phyloP scores from a whole-genome alignment of 2,888 invertebrate species.

The Dyspetes luteomarginatus region DNA sequence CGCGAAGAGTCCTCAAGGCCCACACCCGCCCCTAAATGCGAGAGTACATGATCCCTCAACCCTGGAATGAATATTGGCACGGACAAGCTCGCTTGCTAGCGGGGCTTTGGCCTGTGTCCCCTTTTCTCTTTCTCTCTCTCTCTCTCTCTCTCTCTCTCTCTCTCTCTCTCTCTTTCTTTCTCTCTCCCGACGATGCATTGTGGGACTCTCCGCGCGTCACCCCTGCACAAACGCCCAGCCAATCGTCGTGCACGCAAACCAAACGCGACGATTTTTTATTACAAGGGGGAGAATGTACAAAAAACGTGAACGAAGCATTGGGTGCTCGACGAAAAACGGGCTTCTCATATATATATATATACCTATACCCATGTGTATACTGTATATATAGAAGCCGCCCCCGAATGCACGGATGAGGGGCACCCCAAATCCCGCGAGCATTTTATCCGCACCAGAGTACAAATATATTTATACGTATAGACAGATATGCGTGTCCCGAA shows the following conservation, averaged over 20 bases:
- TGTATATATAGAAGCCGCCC: slow-evolving; percentile 22
- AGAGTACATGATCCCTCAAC: slow-evolving; percentile 28
- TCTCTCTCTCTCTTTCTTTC: no score
- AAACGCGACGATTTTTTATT: slow-evolving; percentile 80
- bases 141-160: no score
- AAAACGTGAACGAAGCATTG: slow-evolving; percentile 47
- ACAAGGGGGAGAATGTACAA: slow-evolving; percentile 47
- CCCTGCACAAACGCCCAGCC: slow-evolving; percentile 70
- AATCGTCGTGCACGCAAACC: slow-evolving; percentile 76
- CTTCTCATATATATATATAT: slow-evolving; percentile 17
- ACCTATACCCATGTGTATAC: background rate
- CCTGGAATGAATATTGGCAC: slow-evolving; percentile 57
- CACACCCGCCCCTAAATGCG: slow-evolving; percentile 61
- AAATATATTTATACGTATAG: background rate
- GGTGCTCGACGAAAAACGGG: slow-evolving; percentile 48
- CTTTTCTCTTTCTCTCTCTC: background rate
- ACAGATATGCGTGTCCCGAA: background rate
- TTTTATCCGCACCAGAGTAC: background rate
- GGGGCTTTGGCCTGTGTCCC: slow-evolving; percentile 32
- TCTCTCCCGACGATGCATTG: slow-evolving; percentile 74
- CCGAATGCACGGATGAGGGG: slow-evolving; percentile 11
- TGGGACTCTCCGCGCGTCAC: slow-evolving; percentile 70
- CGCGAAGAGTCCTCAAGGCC: slow-evolving; percentile 57
- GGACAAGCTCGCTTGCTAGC: slow-evolving; percentile 39
- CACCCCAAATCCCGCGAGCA: slow-evolving; percentile 20